Percentiles rank a stretch among this genome's conserved stretches.
Evolutionary conservation across 1,140 invertebrate species (phyloP).

Genomic region (Saccostrea glomerata): DNA sequence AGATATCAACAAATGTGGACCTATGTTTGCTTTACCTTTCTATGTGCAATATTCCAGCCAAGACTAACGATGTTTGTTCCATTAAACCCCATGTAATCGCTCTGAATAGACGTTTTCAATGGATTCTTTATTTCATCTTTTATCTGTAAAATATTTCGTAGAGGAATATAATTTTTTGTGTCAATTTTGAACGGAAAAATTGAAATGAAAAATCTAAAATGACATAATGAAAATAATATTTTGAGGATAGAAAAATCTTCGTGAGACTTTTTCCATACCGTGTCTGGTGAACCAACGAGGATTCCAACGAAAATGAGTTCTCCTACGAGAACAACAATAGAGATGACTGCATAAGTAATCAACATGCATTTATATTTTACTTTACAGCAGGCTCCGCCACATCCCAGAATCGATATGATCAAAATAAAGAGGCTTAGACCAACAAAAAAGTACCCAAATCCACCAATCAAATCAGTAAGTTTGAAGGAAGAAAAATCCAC

Average conservation of each 20-base stretch:
- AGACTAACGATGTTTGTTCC: slow-evolving; percentile 59
- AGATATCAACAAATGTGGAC: not conserved
- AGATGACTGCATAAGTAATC: slow-evolving; percentile 55
- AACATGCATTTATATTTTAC: slow-evolving; percentile 56
- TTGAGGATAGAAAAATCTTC: not conserved
- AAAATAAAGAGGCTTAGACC: slow-evolving; percentile 55
- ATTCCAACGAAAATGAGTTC: slow-evolving; percentile 59
- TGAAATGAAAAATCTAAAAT: not conserved
- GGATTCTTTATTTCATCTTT: slow-evolving; percentile 51
- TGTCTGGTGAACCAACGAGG: slow-evolving; percentile 55
- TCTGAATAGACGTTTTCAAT: slow-evolving; percentile 52
- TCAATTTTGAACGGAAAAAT: not conserved
- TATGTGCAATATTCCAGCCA: slow-evolving; percentile 65
- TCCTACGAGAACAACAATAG: slow-evolving; percentile 52
- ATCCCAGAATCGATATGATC: slow-evolving; percentile 57
- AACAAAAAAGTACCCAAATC: slow-evolving; percentile 53
- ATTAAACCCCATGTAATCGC: slow-evolving; percentile 63
- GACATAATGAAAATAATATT: not conserved
- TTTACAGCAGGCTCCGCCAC: slow-evolving; percentile 60
- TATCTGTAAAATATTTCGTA: slow-evolving; percentile 49
- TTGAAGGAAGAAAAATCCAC: slow-evolving; percentile 49
- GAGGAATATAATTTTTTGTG: not conserved
- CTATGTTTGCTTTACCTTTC: slow-evolving; percentile 48
- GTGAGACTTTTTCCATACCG: slow-evolving; percentile 43
- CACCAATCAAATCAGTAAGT: slow-evolving; percentile 54